Conservation (phyloP, 2,888 invertebrate species). For the Chloroclystis v-ata region DNA sequence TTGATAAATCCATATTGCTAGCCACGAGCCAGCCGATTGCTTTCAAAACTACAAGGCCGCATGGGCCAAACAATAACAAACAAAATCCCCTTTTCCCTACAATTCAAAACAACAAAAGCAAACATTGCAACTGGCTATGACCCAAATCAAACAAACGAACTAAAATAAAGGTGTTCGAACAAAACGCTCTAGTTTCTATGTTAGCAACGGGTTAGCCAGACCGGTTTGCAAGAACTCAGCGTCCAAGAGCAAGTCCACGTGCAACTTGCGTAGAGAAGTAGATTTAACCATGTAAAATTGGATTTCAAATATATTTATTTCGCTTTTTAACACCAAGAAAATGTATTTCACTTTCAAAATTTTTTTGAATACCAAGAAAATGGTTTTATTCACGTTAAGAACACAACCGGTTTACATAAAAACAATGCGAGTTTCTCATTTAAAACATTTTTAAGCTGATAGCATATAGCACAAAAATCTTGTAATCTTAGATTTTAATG, state of each 20-base stretch:
- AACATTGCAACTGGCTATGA: slow-evolving; percentile 18
- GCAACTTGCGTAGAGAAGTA: too few species aligned
- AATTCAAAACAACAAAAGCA: slow-evolving; percentile 18
- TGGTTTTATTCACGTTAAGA: too few species aligned
- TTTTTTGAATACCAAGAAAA: too few species aligned
- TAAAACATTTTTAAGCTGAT: too few species aligned
- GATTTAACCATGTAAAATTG: too few species aligned
- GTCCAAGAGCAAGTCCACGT: neutral
- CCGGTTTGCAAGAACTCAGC: neutral
- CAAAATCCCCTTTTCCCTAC: slow-evolving; percentile 9
- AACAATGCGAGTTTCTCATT: too few species aligned
- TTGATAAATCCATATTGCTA: too few species aligned
- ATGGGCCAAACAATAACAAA: slow-evolving; percentile 16
- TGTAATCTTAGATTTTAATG: too few species aligned
- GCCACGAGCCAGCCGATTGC: too few species aligned
- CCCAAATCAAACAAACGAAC: slow-evolving; percentile 24
- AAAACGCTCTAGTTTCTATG: slow-evolving; percentile 19
- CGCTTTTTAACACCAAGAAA: neutral
- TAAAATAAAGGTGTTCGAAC: slow-evolving; percentile 19
- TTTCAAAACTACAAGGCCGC: neutral
- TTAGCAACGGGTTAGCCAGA: neutral
- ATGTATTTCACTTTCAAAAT: too few species aligned
- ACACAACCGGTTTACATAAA: too few species aligned
- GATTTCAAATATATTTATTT: neutral
- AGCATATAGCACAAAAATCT: too few species aligned